Percentiles rank a stretch among this genome's conserved stretches.
Evolutionary conservation across 2,888 invertebrate genomes (phyloP).

Genomic region (Ceraclea dissimilis): DNA sequence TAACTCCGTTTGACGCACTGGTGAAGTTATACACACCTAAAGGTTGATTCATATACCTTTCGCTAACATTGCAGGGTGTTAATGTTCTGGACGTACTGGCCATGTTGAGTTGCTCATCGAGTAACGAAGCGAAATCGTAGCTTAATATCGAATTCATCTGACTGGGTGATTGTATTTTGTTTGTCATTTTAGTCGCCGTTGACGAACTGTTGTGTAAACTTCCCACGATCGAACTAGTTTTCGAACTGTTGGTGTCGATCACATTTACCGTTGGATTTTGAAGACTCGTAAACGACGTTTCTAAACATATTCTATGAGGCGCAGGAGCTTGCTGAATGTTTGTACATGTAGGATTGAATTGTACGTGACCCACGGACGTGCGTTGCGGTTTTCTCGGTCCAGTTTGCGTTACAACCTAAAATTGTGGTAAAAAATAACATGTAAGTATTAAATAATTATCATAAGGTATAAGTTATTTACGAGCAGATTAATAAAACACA

Average conservation of each 20-base stretch:
- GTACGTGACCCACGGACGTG: slow-evolving; percentile 32
- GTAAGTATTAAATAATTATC: not conserved
- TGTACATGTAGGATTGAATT: slow-evolving; percentile 39
- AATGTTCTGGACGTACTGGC: slow-evolving; percentile 19
- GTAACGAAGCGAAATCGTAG: slow-evolving; percentile 38
- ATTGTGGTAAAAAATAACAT: slow-evolving; percentile 12
- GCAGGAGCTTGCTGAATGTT: slow-evolving; percentile 35
- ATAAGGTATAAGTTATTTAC: not conserved
- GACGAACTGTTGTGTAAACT: slow-evolving; percentile 24
- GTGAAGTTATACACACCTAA: slow-evolving; percentile 24
- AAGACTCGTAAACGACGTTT: slow-evolving; percentile 69
- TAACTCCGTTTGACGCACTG: slow-evolving; percentile 21
- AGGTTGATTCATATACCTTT: slow-evolving; percentile 21
- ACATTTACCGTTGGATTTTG: slow-evolving; percentile 43
- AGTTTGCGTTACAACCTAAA: slow-evolving; percentile 67
- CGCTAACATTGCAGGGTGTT: slow-evolving; percentile 22
- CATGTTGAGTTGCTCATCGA: slow-evolving; percentile 30
- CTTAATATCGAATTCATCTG: slow-evolving; percentile 37
- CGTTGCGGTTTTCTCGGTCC: slow-evolving; percentile 75
- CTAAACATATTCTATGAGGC: slow-evolving; percentile 56
- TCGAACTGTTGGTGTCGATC: slow-evolving; percentile 20
- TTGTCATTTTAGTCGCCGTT: slow-evolving; percentile 20
- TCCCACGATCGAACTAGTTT: slow-evolving; percentile 21
- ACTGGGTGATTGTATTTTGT: slow-evolving; percentile 30
- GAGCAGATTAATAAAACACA: no score